Percentiles rank a stretch among this genome's conserved stretches.
phyloP scores from a whole-genome alignment of 30 jellyfish, hydroid and myxozoan genomes.

The Sanderia malayensis region DNA sequence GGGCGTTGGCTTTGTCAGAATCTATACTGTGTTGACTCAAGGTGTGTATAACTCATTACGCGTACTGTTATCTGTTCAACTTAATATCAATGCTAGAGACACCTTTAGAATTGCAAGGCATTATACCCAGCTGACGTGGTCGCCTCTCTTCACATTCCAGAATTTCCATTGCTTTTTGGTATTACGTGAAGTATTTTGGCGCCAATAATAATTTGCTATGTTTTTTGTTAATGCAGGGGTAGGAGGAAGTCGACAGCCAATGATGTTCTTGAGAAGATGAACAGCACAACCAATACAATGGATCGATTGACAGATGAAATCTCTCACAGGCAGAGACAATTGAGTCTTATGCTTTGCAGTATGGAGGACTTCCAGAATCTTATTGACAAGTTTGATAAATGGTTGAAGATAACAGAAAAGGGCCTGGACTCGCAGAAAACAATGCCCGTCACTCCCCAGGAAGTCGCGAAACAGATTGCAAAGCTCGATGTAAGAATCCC shows the following conservation, averaged over 20 bases:
- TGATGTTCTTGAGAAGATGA: slow-evolving; percentile 55
- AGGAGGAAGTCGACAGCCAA: slow-evolving; percentile 55
- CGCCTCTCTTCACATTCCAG: no score
- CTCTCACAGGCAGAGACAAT: slow-evolving; percentile 37
- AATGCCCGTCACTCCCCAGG: slow-evolving; percentile 65
- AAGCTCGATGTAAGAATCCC: slow-evolving; percentile 24
- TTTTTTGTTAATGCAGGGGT: no score
- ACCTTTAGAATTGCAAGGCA: no score
- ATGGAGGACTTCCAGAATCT: slow-evolving; percentile 68
- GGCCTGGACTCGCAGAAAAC: slow-evolving; percentile 63
- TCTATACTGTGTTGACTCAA: slow-evolving; percentile 45
- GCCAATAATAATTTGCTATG: no score
- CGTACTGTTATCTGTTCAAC: no score
- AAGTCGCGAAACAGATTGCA: slow-evolving; percentile 7
- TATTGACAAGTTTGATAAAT: slow-evolving; percentile 69
- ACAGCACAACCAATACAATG: slow-evolving; percentile 34
- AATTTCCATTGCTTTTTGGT: no score
- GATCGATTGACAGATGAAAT: slow-evolving; percentile 60
- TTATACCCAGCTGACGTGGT: no score
- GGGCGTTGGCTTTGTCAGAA: slow-evolving; percentile 87
- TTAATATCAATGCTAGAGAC: no score
- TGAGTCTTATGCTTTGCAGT: slow-evolving; percentile 45
- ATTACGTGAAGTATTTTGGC: no score
- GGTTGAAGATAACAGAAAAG: slow-evolving; percentile 81
- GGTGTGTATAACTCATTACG: slow-evolving; percentile 22